phyloP scores from a whole-genome alignment of 2,113 vertebrate genomes.

The Caracal caracal region DNA sequence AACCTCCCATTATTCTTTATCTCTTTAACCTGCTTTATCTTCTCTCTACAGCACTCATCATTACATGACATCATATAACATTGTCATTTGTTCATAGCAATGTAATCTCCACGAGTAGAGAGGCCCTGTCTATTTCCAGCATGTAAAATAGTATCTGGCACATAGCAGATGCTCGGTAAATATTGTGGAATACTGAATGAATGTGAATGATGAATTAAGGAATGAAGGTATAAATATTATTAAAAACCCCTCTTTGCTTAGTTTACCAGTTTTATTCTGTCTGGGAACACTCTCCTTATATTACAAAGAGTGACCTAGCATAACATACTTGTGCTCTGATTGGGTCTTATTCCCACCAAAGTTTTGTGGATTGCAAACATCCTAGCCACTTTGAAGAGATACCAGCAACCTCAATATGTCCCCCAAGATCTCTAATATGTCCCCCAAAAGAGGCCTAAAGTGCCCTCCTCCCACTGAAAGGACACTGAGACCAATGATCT shows the following conservation, averaged over 20 bases:
- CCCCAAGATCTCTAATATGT: background rate
- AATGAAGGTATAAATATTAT: background rate
- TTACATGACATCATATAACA: background rate
- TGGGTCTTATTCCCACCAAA: background rate
- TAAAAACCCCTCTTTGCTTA: background rate
- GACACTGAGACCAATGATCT: background rate
- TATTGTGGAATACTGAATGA: background rate
- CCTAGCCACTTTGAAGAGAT: background rate
- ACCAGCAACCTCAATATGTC: background rate
- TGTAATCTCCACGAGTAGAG: background rate
- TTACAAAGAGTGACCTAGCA: background rate
- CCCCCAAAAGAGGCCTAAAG: background rate
- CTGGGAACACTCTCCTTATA: background rate
- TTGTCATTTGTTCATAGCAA: background rate
- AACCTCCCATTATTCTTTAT: background rate
- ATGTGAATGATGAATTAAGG: background rate
- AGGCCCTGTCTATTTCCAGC: background rate
- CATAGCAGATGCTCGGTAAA: background rate
- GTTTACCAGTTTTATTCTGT: background rate
- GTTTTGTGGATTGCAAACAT: background rate
- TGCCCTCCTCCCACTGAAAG: background rate
- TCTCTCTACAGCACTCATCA: background rate
- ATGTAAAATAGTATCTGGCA: background rate
- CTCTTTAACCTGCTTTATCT: background rate
- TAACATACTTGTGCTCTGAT: background rate